Evolutionary conservation across 2,113 vertebrate genomes (phyloP), one percentile per base, ranked within the genome.

Genomic region (Gobius niger): DNA sequence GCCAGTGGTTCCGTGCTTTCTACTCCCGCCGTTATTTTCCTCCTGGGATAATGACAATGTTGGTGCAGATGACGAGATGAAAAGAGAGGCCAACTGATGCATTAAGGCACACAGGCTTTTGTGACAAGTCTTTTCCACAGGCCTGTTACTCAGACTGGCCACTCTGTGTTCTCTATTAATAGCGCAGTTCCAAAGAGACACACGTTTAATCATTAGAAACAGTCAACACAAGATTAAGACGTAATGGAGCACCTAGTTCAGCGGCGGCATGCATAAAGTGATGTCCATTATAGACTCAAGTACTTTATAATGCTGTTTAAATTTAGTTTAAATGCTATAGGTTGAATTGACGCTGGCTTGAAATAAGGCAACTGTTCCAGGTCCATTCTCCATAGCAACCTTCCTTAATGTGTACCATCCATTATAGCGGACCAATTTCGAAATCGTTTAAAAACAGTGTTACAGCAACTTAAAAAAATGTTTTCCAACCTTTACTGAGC

Each of bases 41-140:
- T 60, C 44, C 0, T 2, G 70, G 75, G 82, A 89, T 84, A 83
- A 86, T 83, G 86, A 88, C 81, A 84, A 77, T 73, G 83, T 84
- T 77, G 63, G 78, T 53, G 63, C 63, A 61, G 68, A 77, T 47
- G 34, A 59, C 24, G 13, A 41, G 77, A 68, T 53, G 42, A 69
- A 60, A 18, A 62, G 6, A 6, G 61, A 24, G 67, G 82, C 76
- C 87, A 85, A 75, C 74, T 84, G 73, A 34, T 67, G 57, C 73
- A 44, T 63, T 56, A 78, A 59, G 63, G 82, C 68, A 34, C 53
- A 34, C 11, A 56, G 67, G 14, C 47, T 65, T 72, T 44, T 78
- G 65, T 75, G 66, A 56, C 47, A 9, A 34, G 74, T 70, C 69
- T 68, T 82, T 84, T 87, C 77, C 78, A 70, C 10, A 40, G 65